These are phyloP conservation scores for Athalia circularis DNA, from an alignment of 2,888 invertebrate species.

Conservation along the genomic window DNA sequence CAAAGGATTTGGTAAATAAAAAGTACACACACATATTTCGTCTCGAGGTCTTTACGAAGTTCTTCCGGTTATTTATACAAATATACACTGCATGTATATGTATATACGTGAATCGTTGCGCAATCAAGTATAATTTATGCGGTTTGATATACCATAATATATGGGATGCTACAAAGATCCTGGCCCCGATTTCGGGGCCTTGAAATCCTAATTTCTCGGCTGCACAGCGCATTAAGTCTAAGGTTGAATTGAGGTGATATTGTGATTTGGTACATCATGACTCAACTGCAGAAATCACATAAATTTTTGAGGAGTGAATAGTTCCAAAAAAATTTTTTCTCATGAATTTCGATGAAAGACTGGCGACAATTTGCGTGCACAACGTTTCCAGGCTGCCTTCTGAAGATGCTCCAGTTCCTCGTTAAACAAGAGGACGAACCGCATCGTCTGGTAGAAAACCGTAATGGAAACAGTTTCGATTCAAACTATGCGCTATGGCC, in stretches of 20 bases:
- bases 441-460: constrained; percentile 27
- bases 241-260: too few relatives aligned
- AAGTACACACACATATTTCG: neutral
- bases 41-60: constrained; percentile 1
- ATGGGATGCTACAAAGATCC: too few relatives aligned
- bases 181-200: too few relatives aligned
- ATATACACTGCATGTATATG: neutral
- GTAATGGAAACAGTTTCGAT: constrained; percentile 36
- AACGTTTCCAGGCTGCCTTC: constrained; percentile 13
- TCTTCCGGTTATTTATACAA: constrained; percentile 19
- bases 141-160: too few relatives aligned
- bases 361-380: neutral
- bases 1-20: neutral
- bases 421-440: constrained; percentile 32
- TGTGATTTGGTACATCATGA: too few relatives aligned
- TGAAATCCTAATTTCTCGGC: too few relatives aligned
- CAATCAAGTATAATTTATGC: too few relatives aligned
- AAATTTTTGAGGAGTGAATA: too few relatives aligned
- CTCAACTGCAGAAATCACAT: too few relatives aligned
- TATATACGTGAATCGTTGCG: too few relatives aligned
- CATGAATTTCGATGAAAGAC: neutral
- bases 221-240: too few relatives aligned
- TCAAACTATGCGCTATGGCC: constrained; percentile 5
- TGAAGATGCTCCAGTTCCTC: constrained; percentile 38
- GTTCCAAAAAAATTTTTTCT: too few relatives aligned